Base-by-base conservation (phyloP, 2,113 vertebrate genomes). In the Phoxinus phoxinus region DNA sequence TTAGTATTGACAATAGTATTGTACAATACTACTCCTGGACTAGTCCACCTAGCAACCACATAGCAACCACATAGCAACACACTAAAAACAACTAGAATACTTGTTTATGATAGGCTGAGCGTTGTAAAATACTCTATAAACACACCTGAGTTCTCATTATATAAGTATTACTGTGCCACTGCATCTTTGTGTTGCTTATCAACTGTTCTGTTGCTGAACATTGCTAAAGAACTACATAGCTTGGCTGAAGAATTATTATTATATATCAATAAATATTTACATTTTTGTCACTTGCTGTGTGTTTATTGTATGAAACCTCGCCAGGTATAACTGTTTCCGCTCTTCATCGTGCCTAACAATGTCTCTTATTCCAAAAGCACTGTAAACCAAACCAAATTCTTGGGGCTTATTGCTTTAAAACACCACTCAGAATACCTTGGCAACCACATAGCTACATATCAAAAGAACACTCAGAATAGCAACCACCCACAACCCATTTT, bases 371-470 rank as follows among this genome's bases (percentile, higher is more conserved):
- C 17, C 53, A 56, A 56, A 56, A 56, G 19, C 48, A 53, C n/a
- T 30, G 25, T 53, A 76, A 53, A 76, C 27, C 27, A 53, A 21
- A 19, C 6, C 3, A 56, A 56, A 56, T 9, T 73, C 12, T 27
- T 8, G n/a, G 12, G 71, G 71, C 23, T 44, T 25, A 6, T 4
- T 48, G 71, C 41, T 75, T 51, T 75, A 75, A 59, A 79, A 35
- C 48, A 37, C 11, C 51, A 23, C 53, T 59, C 76, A 25, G 48
- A 21, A 56, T 19, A 79, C 76, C 21, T 61, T 61, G 41, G 25
- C 30, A 79, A 59, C 23, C 76, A 79, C 56, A 79, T 61, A 61
- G 56, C 32, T 61, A 79, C 51, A 79, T 30, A 76, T 15, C 30
- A 76, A 53, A 48, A 51, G 48, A 53, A 32, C 7, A 32, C 3